Percentiles rank a stretch among this genome's conserved stretches.
Conservation (phyloP, 1,140 invertebrate genomes). For the Agrilus planipennis region DNA sequence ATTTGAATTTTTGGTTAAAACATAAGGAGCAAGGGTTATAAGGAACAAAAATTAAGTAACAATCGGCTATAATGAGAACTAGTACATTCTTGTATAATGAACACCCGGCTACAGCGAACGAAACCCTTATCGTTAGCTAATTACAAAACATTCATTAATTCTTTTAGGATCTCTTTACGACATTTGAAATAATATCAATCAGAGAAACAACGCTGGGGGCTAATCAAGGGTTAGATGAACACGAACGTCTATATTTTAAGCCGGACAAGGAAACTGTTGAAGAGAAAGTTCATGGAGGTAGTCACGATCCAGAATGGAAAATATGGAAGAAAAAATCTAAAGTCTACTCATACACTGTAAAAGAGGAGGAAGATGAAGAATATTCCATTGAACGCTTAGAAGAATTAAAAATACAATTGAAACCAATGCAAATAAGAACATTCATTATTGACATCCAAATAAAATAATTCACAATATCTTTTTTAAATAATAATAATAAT, state of each 20-base stretch:
- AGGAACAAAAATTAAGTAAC: too few species aligned
- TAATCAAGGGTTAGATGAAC: conserved; percentile 22
- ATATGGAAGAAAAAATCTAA: neutral
- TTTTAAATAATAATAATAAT: too few species aligned
- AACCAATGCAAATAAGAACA: conserved; percentile 16
- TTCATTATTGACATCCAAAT: conserved; percentile 16
- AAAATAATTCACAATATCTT: too few species aligned
- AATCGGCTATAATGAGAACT: too few species aligned
- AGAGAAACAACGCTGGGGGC: conserved; percentile 22
- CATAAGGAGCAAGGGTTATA: too few species aligned
- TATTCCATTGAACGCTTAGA: neutral
- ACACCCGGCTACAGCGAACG: too few species aligned
- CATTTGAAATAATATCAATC: conserved; percentile 19
- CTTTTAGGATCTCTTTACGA: conserved; percentile 24
- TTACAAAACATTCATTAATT: too few species aligned
- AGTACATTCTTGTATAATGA: too few species aligned
- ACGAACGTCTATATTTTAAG: conserved; percentile 14
- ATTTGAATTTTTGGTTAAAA: too few species aligned
- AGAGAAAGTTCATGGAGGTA: neutral
- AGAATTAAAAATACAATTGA: conserved; percentile 9
- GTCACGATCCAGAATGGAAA: neutral
- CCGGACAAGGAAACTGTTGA: conserved; percentile 1
- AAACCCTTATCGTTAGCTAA: too few species aligned
- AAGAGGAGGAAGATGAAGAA: neutral
- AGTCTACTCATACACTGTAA: too few species aligned